These are phyloP conservation scores for Drymonia ruficornis DNA, from an alignment of 2,888 invertebrate species.

Conservation along the genomic window DNA sequence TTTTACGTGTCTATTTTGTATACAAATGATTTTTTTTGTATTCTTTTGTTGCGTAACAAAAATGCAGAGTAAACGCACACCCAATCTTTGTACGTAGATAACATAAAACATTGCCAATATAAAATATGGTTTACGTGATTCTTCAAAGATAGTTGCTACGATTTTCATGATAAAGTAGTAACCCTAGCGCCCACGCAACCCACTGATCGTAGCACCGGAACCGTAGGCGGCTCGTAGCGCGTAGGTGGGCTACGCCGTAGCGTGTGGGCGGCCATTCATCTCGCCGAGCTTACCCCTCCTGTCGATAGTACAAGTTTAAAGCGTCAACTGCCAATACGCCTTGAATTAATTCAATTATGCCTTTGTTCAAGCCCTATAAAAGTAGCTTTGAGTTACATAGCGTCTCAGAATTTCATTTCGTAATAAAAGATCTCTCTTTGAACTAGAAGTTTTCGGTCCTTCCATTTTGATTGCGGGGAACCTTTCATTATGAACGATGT, in stretches of 20 bases:
- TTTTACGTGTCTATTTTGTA: too few relatives aligned
- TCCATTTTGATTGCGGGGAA: too few relatives aligned
- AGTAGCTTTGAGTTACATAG: background rate
- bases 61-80: background rate
- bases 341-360: constrained; percentile 25
- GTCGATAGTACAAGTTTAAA: constrained; percentile 13
- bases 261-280: constrained; percentile 58
- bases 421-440: background rate
- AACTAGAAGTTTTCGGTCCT: background rate
- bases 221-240: constrained; percentile 49
- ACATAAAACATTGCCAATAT: background rate
- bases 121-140: background rate
- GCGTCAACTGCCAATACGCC: constrained; percentile 19
- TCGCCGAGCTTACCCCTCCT: constrained; percentile 24
- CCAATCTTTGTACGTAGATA: background rate
- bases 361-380: background rate
- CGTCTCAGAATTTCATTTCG: background rate
- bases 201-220: constrained; percentile 24
- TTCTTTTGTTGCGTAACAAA: too few relatives aligned
- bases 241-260: constrained; percentile 52
- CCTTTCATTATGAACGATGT: too few relatives aligned
- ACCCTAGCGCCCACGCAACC: constrained; percentile 35
- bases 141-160: background rate
- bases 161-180: background rate
- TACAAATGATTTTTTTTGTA: too few relatives aligned